Evolutionary conservation across 2,888 invertebrate genomes (phyloP).

Genomic region (Euproctis similis): DNA sequence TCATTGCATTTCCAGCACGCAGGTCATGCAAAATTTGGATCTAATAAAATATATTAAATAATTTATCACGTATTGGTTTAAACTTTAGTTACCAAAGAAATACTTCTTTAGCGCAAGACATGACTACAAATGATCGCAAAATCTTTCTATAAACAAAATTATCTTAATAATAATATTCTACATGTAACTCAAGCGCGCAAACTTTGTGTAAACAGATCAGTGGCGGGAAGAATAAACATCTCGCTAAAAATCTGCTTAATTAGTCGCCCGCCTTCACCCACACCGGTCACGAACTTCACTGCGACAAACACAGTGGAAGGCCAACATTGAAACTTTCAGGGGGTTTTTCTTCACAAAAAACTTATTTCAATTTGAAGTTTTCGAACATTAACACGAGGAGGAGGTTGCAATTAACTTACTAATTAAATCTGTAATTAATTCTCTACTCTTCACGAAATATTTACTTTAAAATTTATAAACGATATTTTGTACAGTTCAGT

Average conservation of each 20-base stretch:
- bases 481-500: neutral
- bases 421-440: conserved; percentile 25
- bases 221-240: conserved; percentile 15
- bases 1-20: too few relatives aligned
- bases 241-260: conserved; percentile 24
- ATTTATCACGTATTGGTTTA: too few relatives aligned
- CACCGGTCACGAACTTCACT: conserved; percentile 13
- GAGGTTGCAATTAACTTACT: conserved; percentile 20
- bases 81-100: too few relatives aligned
- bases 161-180: conserved; percentile 19
- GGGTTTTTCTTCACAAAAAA: conserved; percentile 22
- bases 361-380: conserved; percentile 27
- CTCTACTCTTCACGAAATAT: conserved; percentile 13
- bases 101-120: too few relatives aligned
- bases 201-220: conserved; percentile 16
- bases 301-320: conserved; percentile 22
- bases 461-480: conserved; percentile 5
- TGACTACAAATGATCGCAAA: conserved; percentile 13
- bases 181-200: conserved; percentile 13
- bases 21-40: too few relatives aligned
- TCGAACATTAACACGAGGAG: conserved; percentile 23
- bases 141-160: too few relatives aligned
- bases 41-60: too few relatives aligned
- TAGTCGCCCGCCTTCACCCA: conserved; percentile 14
- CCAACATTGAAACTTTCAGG: conserved; percentile 20